Percentiles rank a stretch among this genome's conserved stretches.
Evolutionary conservation across 2,113 vertebrate species (phyloP).

Genomic region (Albula goreensis): DNA sequence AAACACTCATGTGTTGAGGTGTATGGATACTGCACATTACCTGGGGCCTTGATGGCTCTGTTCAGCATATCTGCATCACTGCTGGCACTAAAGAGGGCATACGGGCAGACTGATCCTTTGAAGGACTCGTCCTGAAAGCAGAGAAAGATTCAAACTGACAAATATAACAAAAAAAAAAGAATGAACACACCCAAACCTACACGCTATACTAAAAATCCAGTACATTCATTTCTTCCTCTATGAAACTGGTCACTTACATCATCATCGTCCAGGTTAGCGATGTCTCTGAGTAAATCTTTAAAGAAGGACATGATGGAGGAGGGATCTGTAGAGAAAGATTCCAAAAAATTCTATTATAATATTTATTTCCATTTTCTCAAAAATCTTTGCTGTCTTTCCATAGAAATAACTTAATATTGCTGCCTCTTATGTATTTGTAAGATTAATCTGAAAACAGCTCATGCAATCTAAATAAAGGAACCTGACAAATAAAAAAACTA

Average conservation of each 20-base stretch:
- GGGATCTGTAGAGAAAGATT: slow-evolving; percentile 48
- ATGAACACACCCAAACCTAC: not conserved
- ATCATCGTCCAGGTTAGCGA: slow-evolving; percentile 67
- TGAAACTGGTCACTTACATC: slow-evolving; percentile 59
- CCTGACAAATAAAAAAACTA: not conserved
- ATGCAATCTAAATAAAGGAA: not conserved
- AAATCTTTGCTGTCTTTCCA: too few species aligned
- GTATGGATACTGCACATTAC: slow-evolving; percentile 55
- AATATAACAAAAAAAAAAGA: not conserved
- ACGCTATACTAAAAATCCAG: not conserved
- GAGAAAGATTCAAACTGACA: not conserved
- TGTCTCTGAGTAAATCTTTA: slow-evolving; percentile 70
- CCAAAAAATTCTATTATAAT: not conserved
- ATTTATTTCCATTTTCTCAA: not conserved
- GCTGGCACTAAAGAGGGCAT: slow-evolving; percentile 75
- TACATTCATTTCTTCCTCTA: not conserved
- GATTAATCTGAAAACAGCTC: too few species aligned
- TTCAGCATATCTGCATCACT: slow-evolving; percentile 74
- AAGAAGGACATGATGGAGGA: slow-evolving; percentile 68
- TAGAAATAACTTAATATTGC: too few species aligned
- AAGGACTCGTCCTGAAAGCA: not conserved
- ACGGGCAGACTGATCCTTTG: slow-evolving; percentile 64
- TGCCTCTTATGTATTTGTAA: too few species aligned
- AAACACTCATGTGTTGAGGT: not conserved
- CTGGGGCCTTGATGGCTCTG: slow-evolving; percentile 77